Base-by-base conservation (phyloP, 1,140 invertebrate genomes). In the Tetraneura akinire region DNA sequence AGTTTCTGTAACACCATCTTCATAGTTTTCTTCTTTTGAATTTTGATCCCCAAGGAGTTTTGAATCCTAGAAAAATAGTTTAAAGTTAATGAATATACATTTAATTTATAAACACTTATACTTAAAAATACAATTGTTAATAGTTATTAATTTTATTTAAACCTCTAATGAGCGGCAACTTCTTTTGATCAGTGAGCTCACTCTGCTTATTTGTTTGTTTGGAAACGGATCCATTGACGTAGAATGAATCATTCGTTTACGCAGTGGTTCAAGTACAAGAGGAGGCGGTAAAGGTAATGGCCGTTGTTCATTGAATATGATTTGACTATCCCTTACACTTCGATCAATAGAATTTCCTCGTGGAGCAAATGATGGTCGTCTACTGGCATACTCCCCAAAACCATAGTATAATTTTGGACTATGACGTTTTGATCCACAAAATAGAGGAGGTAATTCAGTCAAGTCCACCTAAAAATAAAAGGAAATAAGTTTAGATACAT, bases 391-490 rank as follows among this genome's bases (percentile, higher is more conserved):
- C 1, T 78, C 74, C 11, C 74, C 55, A 0, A 86, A 86, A 0
- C 87, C 84, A 14, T 49, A 51, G 47, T 86, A 83, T n/a, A 93
- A 84, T 82, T 93, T 91, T 0, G 92, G 93, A 85, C 92, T 93
- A 71, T 90, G 88, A 1, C 91, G 87, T n/a, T 92, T 92, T 13
- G 92, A 88, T 82, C 92, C 92, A 83, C 94, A 94, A 26, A 94
- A 85, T 0, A 92, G 90, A 21, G 90, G 90, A 23, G 88, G 87
- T 84, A 94, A 86, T 85, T 96, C 92, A 84, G 90, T 91, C 82
- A 94, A 88, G 85, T 96, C 91, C 82, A 96, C 92, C 88, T 88
- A 80, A 42, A 82, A 81, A 81, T 2, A 81, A 66, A 82, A 80
- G 10, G 5, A 51, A 60, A 18, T 47, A 18, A 8, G 26, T 8